These are phyloP conservation scores for Leptinotarsa haldemani DNA, from an alignment of 2,888 invertebrate species.

Conservation along the genomic window DNA sequence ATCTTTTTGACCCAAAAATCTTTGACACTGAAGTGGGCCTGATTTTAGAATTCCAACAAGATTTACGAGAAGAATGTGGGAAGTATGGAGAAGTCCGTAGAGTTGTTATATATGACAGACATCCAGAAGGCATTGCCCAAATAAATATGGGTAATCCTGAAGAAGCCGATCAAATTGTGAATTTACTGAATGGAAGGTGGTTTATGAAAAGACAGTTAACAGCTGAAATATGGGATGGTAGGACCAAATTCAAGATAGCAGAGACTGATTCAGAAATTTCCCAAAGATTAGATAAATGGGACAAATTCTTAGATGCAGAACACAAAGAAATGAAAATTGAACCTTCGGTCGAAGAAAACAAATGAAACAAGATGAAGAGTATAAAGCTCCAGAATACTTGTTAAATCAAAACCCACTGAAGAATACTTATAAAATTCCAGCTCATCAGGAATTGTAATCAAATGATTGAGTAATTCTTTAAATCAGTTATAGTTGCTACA, in stretches of 20 bases:
- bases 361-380: too few relatives aligned
- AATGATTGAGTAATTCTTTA: too few relatives aligned
- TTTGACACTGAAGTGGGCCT: slow-evolving; percentile 91
- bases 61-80: slow-evolving; percentile 87
- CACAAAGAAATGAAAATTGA: slow-evolving; percentile 31
- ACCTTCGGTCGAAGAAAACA: too few relatives aligned
- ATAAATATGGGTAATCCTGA: slow-evolving; percentile 91
- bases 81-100: slow-evolving; percentile 94
- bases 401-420: background rate
- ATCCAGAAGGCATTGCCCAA: slow-evolving; percentile 95
- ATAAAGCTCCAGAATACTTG: background rate
- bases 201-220: slow-evolving; percentile 87
- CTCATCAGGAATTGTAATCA: too few relatives aligned
- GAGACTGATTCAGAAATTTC: slow-evolving; percentile 91
- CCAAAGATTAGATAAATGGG: slow-evolving; percentile 88
- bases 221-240: slow-evolving; percentile 95
- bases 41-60: slow-evolving; percentile 91
- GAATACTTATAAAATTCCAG: too few relatives aligned
- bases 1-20: slow-evolving; percentile 88
- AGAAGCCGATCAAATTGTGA: slow-evolving; percentile 90
- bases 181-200: slow-evolving; percentile 88
- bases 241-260: slow-evolving; percentile 84
- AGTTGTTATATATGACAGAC: slow-evolving; percentile 90
- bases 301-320: slow-evolving; percentile 80
- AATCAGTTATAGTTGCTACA: too few relatives aligned